Evolutionary conservation across 30 jellyfish, hydroid and myxozoan species (phyloP).

Genomic region (Nemopilema nomurai): DNA sequence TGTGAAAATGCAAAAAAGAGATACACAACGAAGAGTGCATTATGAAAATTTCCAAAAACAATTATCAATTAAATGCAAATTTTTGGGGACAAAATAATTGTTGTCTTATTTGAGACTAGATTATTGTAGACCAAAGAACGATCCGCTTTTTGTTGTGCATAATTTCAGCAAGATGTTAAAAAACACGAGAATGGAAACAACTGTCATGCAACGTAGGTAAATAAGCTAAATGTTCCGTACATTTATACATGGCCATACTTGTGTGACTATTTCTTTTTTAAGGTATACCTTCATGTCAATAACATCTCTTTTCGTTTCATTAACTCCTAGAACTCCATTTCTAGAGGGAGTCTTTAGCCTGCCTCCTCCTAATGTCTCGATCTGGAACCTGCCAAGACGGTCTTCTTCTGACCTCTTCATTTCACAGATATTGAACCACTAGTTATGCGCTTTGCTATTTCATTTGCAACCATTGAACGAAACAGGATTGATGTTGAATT

Average conservation of each 20-base stretch:
- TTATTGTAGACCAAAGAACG: too few relatives aligned
- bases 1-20: too few relatives aligned
- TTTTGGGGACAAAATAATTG: too few relatives aligned
- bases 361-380: conserved; percentile 27
- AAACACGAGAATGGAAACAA: background rate
- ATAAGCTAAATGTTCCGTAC: background rate
- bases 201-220: background rate
- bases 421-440: conserved; percentile 38
- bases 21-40: too few relatives aligned
- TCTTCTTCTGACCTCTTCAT: conserved; percentile 12
- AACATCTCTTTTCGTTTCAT: background rate
- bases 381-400: background rate
- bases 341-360: conserved; percentile 16
- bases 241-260: background rate
- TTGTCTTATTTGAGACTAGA: too few relatives aligned
- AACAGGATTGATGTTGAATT: conserved; percentile 2
- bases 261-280: background rate
- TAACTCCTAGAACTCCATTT: background rate
- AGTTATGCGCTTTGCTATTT: conserved; percentile 21
- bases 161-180: too few relatives aligned
- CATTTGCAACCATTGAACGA: conserved; percentile 37
- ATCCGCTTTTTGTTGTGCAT: too few relatives aligned
- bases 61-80: too few relatives aligned
- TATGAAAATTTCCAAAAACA: background rate
- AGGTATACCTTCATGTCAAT: conserved; percentile 3